Conservation (phyloP, 2,888 invertebrate species). For the Vannuccia rotundouncinata region DNA sequence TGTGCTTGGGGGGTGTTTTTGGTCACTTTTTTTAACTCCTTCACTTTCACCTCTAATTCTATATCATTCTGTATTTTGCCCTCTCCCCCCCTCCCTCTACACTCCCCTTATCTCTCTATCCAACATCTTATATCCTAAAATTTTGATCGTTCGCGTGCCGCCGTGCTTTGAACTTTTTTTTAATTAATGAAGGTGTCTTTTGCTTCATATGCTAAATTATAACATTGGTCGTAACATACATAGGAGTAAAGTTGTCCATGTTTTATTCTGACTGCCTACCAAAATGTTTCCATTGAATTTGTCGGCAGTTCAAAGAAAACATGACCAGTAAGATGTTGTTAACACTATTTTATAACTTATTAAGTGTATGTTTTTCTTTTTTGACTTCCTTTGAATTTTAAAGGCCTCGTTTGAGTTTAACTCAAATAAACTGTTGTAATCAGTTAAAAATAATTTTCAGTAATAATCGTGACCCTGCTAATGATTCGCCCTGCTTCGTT, state of each 20-base stretch:
- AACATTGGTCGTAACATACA: too few species aligned
- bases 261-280: neutral
- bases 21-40: slow-evolving; percentile 23
- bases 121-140: neutral
- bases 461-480: too few species aligned
- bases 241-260: neutral
- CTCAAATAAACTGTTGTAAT: neutral
- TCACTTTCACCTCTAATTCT: neutral
- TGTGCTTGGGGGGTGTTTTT: slow-evolving; percentile 10
- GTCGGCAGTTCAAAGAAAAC: neutral
- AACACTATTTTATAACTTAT: neutral
- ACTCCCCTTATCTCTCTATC: neutral
- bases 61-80: neutral
- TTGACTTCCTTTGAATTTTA: neutral
- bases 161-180: neutral
- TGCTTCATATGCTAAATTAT: neutral
- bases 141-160: slow-evolving; percentile 2
- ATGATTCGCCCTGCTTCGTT: too few species aligned
- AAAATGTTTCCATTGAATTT: neutral
- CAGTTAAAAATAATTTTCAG: too few species aligned
- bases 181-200: slow-evolving; percentile 23
- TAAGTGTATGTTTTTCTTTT: neutral
- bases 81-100: too few species aligned
- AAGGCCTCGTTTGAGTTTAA: neutral
- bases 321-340: neutral